A percentile compares a stretch with the other conserved stretches of the same genome.
Conservation (phyloP, 2,113 vertebrate species). For the Oreotrochilus melanogaster region DNA sequence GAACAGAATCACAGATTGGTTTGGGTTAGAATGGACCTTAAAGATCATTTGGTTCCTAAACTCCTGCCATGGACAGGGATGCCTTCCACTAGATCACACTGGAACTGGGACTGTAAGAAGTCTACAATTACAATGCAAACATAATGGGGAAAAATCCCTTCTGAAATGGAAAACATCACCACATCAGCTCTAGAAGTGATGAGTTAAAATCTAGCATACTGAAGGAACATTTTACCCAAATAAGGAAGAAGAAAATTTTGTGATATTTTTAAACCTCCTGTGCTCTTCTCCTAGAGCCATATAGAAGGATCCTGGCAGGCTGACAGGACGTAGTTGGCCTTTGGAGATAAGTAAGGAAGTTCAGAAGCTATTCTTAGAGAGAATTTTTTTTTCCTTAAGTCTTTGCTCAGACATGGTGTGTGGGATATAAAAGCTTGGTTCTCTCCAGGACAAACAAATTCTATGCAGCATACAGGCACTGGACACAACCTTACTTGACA, state of each 20-base stretch:
- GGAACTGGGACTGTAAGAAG: neutral
- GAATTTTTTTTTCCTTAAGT: neutral
- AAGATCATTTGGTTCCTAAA: too few relatives aligned
- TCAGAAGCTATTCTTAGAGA: neutral
- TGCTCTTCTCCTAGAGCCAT: neutral
- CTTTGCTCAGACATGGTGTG: neutral
- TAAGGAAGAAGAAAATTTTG: neutral
- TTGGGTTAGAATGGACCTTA: too few relatives aligned
- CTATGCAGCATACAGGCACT: neutral
- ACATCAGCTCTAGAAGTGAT: neutral
- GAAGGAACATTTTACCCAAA: neutral
- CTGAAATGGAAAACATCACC: neutral
- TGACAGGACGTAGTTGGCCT: neutral
- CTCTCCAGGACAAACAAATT: neutral
- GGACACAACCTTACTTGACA: neutral
- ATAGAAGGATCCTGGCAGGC: neutral
- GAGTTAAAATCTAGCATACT: neutral
- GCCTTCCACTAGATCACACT: too few relatives aligned
- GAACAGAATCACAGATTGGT: neutral
- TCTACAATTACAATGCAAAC: neutral
- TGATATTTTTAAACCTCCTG: neutral
- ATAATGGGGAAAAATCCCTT: fast-evolving
- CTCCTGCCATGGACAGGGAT: too few relatives aligned
- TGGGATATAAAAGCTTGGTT: neutral
- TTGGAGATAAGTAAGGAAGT: neutral